Base-by-base conservation (phyloP, 2,797 vertebrate species). In the Notolepis coatsorum region DNA sequence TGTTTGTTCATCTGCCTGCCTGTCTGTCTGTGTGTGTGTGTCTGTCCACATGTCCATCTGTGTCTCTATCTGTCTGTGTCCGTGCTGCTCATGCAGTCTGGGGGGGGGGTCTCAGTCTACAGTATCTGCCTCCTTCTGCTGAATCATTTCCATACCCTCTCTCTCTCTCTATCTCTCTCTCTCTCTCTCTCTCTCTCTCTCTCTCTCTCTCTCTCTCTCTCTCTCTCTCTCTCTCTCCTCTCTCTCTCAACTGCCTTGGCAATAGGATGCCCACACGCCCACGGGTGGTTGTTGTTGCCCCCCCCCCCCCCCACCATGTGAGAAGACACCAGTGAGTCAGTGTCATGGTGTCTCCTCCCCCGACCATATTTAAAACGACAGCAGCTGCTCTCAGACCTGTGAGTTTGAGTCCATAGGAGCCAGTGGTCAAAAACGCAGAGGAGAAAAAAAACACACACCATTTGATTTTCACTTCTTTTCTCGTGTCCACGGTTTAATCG, bases 371-470 rank as follows among this genome's bases (percentile, higher is more conserved):
- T 18, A 69, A 80, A 80, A 50, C 41, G 37, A 81, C 62, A 90
- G 85, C 89, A 91, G 87, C 89, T 91, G 89, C 87, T 91, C 84
- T 92, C 85, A 86, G 80, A 90, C 86, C 60, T 27, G 85, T 90
- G n/a, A n/a, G n/a, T n/a, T 89, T 87, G 89, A 91, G 89, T 75
- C 75, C 65, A 61, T 75, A 86, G 82, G 87, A 92, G 92, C 92
- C 91, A 94, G 89, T 84, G 89, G 89, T 93, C 92, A 93, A 93
- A 94, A 94, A 93, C 79, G 84, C 82, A 81, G 73, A 85, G 78
- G 84, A 84, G 80, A 84, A 86, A 84, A 84, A 80, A 84, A 86
- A 51, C n/a, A 5, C 49, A 77, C 53, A 66, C 43, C 75, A 86
- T 63, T 81, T 72, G 41, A 39, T 17, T 71, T 61, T 66, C 43